Evolutionary conservation across 2,888 invertebrate genomes (phyloP), one percentile per base, ranked within the genome.

Genomic region (Disparrhopalites patrizii): DNA sequence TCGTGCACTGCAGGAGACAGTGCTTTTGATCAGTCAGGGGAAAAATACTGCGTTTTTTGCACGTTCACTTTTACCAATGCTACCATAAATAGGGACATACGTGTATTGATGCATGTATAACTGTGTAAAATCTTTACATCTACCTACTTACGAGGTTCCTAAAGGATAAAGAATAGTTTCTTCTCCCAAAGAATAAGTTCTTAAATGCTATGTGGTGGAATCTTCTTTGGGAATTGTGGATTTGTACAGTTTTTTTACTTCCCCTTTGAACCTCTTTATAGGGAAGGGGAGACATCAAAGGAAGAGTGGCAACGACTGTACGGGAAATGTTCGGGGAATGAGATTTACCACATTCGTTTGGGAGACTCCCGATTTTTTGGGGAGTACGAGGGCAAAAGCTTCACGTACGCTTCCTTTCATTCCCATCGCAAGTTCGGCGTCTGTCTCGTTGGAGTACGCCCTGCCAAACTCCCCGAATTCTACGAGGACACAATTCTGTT

Each of bases 221-320:
- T 3, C 13, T 28, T 3, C 4, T 4, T n/a, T 23, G n/a, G 10
- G 27, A 30, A 15, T 30, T 15, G 18, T 28, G 15, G 30, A 18
- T 20, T n/a, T 18, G n/a, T 13, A 20, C 3, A 52, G 30, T 51
- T 18, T 31, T 8, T 56, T 18, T 33, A 23, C 5, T 13, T 50
- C 8, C 18, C 13, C 13, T 52, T 52, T 30, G 18, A 18, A 20
- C 3, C 36, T 4, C n/a, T 25, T 61, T 63, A 18, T 78, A 94
- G 94, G 79, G 94, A 95, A 82, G 95, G 95, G 0, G 93, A 94
- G 78, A 90, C 91, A 70, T 93, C 93, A 0, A 90, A 90, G 43
- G 98, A 98, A 81, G 94, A 97, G 81, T 99, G 98, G 98, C 97
- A 98, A 81, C 86, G 93, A 62, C 83, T 96, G n/a, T 98, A 98